Conservation (phyloP, 2,888 invertebrate species). For the Apotomis turbidana region DNA sequence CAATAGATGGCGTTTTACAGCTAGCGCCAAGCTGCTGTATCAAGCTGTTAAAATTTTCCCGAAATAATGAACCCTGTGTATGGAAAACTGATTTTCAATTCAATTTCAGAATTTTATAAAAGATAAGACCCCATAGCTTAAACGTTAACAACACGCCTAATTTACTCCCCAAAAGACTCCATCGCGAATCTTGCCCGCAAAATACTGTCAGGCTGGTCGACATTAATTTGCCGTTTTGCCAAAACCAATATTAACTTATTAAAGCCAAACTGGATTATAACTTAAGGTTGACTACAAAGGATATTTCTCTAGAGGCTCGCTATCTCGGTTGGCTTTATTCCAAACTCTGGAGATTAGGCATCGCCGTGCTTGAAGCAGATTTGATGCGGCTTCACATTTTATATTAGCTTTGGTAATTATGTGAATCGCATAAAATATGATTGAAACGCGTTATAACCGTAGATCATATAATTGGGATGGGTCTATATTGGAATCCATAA, state of each 20-base stretch:
- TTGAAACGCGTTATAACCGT: not conserved
- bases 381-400: constrained; percentile 33
- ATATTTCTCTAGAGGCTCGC: constrained; percentile 62
- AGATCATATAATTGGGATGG: too few species aligned
- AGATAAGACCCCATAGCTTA: not conserved
- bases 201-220: constrained; percentile 17
- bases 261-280: constrained; percentile 45
- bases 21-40: too few species aligned
- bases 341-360: constrained; percentile 68
- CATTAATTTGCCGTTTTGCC: constrained; percentile 37
- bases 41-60: too few species aligned
- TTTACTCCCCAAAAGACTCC: not conserved
- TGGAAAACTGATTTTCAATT: too few species aligned
- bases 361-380: constrained; percentile 45
- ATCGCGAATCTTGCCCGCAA: constrained; percentile 9
- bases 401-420: constrained; percentile 15
- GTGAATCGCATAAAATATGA: not conserved
- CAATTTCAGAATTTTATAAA: too few species aligned
- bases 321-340: constrained; percentile 70
- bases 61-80: too few species aligned
- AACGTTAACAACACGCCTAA: not conserved
- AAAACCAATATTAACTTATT: constrained; percentile 43
- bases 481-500: too few species aligned
- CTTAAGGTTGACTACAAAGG: constrained; percentile 57
- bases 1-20: too few species aligned